Percentiles rank a stretch among this genome's conserved stretches.
Conservation (phyloP, 2,797 vertebrate genomes). For the Salmo trutta region DNA sequence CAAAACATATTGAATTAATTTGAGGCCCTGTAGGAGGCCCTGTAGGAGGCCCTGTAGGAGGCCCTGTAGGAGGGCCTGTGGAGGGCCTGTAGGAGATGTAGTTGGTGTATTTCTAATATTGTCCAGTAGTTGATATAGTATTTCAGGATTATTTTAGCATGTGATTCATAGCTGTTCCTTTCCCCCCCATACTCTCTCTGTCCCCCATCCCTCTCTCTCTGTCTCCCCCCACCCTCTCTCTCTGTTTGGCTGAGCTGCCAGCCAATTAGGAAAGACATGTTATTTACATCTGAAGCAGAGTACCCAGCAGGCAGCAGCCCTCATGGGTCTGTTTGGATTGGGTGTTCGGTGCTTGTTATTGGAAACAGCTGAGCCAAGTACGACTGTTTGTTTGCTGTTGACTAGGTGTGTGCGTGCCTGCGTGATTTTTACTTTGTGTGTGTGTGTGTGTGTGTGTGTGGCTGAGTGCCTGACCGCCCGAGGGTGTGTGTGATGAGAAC, state of each 20-base stretch:
- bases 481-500: not conserved
- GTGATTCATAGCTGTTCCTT: slow-evolving; percentile 53
- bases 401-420: not conserved
- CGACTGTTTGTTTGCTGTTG: not conserved
- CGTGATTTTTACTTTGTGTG: too few species aligned
- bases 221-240: too few species aligned
- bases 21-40: not conserved
- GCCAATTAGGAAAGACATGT: slow-evolving; percentile 14
- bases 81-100: not conserved
- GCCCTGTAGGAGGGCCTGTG: too few species aligned
- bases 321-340: not conserved
- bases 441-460: too few species aligned
- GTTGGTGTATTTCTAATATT: slow-evolving; percentile 20
- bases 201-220: too few species aligned
- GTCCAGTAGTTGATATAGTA: slow-evolving; percentile 45
- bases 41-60: too few species aligned
- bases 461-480: not conserved
- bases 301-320: not conserved
- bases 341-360: not conserved
- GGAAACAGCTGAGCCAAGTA: not conserved
- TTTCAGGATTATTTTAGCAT: slow-evolving; percentile 53
- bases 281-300: slow-evolving; percentile 33
- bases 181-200: slow-evolving; percentile 13
- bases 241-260: slow-evolving; percentile 37
- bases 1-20: slow-evolving; percentile 22